These are phyloP conservation scores for Diorhabda carinulata DNA, from an alignment of 1,140 invertebrate genomes.

Conservation along the genomic window DNA sequence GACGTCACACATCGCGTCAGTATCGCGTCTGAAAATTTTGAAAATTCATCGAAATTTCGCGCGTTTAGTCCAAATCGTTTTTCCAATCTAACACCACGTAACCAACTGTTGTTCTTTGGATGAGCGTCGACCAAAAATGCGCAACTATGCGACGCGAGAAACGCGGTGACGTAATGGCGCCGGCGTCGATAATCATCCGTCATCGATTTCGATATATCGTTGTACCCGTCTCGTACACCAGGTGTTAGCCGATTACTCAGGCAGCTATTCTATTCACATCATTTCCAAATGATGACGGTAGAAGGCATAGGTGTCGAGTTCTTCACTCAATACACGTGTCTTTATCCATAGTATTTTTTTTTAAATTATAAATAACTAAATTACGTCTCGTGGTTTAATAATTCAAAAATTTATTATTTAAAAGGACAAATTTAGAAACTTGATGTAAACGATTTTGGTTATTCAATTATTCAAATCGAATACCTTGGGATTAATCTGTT, in stretches of 20 bases:
- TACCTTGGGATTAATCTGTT: too few relatives aligned
- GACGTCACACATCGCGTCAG: neutral
- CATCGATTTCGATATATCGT: neutral
- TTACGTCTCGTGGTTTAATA: too few relatives aligned
- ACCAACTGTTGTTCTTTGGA: neutral
- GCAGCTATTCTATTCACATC: neutral
- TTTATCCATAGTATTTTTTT: too few relatives aligned
- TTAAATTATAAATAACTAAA: too few relatives aligned
- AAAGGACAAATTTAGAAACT: too few relatives aligned
- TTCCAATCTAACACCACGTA: constrained; percentile 1
- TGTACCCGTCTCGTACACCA: neutral
- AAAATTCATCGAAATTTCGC: neutral
- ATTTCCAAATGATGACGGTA: too few relatives aligned
- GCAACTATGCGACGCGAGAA: neutral
- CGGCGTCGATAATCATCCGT: neutral
- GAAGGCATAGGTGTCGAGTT: too few relatives aligned
- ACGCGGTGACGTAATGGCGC: neutral
- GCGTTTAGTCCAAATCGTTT: neutral
- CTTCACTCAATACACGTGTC: too few relatives aligned
- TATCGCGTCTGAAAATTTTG: neutral
- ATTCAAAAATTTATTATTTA: too few relatives aligned
- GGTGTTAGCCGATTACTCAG: neutral
- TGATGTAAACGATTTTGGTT: too few relatives aligned
- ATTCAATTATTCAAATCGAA: too few relatives aligned
- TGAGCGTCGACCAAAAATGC: neutral